phyloP scores from a whole-genome alignment of 1,140 invertebrate genomes.

The Cephus cinctus region DNA sequence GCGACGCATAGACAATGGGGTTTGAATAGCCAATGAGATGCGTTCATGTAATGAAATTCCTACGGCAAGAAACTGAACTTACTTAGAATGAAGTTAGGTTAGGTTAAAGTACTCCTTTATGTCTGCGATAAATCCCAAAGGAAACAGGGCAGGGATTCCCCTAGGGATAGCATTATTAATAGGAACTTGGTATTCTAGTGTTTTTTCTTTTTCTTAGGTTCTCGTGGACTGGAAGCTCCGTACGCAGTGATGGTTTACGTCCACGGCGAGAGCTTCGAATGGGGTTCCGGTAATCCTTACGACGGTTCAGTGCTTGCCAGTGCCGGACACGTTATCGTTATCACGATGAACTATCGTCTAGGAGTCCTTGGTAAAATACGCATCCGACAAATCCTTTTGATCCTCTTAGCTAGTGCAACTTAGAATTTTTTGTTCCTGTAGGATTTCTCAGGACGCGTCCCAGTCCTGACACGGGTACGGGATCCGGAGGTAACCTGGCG shows the following conservation, averaged over 20 bases:
- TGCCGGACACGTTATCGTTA: slow-evolving; percentile 84
- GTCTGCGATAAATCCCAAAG: too few species aligned
- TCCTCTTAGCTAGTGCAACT: slow-evolving; percentile 1
- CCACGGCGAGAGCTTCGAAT: slow-evolving; percentile 83
- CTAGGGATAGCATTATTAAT: too few species aligned
- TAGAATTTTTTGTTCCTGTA: slow-evolving; percentile 44
- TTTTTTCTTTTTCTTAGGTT: slow-evolving; percentile 56
- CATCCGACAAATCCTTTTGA: slow-evolving; percentile 10
- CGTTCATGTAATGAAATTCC: too few species aligned
- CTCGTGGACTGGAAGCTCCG: slow-evolving; percentile 72
- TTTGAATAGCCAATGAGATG: too few species aligned
- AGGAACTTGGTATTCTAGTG: slow-evolving; percentile 7
- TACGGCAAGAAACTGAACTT: too few species aligned
- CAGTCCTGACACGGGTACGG: slow-evolving; percentile 52
- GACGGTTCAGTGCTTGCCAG: slow-evolving; percentile 86
- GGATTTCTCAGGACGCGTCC: slow-evolving; percentile 70
- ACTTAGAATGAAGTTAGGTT: too few species aligned
- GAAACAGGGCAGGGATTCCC: too few species aligned
- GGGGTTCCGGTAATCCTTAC: slow-evolving; percentile 82
- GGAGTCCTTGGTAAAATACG: slow-evolving; percentile 75
- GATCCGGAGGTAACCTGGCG: slow-evolving; percentile 66
- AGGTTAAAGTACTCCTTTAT: too few species aligned
- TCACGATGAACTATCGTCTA: slow-evolving; percentile 87
- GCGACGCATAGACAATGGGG: too few species aligned
- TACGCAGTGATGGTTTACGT: slow-evolving; percentile 81